Evolutionary conservation across 2,113 vertebrate genomes (phyloP).

Genomic region (Nycticorax nycticorax): DNA sequence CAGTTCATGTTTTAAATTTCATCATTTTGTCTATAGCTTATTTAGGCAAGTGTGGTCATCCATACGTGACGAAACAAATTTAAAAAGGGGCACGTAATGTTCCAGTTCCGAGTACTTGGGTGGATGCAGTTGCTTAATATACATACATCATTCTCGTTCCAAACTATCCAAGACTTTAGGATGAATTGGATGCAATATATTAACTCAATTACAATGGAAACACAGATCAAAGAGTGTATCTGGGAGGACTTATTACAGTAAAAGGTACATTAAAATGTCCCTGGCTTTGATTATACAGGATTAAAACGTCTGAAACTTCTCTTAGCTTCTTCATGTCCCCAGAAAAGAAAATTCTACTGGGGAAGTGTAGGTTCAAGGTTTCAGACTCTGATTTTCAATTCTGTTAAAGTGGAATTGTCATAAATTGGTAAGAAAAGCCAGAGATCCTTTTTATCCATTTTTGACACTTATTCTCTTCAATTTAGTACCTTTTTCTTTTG

Average conservation of each 20-base stretch:
- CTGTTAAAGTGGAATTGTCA: neutral
- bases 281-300: conserved; percentile 3
- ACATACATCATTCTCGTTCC: neutral
- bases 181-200: conserved; percentile 22
- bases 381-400: neutral
- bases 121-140: neutral
- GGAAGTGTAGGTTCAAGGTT: neutral
- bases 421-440: neutral
- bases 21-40: conserved; percentile 37
- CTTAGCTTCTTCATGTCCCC: neutral
- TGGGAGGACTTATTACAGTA: conserved; percentile 44
- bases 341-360: neutral
- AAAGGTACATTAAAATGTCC: neutral
- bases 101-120: neutral
- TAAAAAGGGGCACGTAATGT: conserved; percentile 8
- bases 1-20: conserved; percentile 19
- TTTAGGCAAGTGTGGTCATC: conserved; percentile 33
- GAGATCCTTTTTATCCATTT: neutral
- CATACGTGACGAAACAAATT: neutral
- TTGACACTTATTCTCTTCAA: neutral
- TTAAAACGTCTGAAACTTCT: conserved; percentile 16
- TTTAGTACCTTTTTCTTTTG: neutral
- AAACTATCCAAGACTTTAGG: conserved; percentile 4
- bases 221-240: conserved; percentile 34
- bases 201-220: conserved; percentile 23